Evolutionary conservation across 2,888 invertebrate species (phyloP), one percentile per base, ranked within the genome.

Genomic region (Sericinus montela): DNA sequence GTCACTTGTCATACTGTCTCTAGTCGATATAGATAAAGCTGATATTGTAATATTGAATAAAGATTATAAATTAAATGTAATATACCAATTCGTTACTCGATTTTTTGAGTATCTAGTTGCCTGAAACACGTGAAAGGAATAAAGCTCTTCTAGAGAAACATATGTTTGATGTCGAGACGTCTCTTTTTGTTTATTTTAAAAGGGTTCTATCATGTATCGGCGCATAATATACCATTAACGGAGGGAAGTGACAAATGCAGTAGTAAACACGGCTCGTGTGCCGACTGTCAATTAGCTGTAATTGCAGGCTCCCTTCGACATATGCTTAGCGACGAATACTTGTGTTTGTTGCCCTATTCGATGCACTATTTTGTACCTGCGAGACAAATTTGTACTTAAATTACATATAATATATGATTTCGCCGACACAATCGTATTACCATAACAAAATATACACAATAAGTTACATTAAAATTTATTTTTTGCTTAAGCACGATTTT

Each of bases 211-310:
- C 47, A 52, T 57, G 58, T 67, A 65, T 65, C 59, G 66, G 59
- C 60, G 62, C 58, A 67, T 67, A 75, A 69, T 70, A 57, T 82
- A 69, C 83, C 71, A 85, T 86, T 86, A 82, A 61, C 57, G 67
- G 69, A 73, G 77, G 75, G 70, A 80, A 80, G 82, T 83, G 85
- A 86, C 84, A 83, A 85, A 85, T 78, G 75, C 72, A 66, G 71
- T 67, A 69, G 76, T 75, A 76, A 78, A 80, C 69, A 72, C 65
- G 68, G 59, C 67, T 69, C 75, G 75, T 75, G 75, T 69, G 75
- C 66, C 67, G 74, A 71, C 75, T 80, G 81, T 77, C 82, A 83
- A 85, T 86, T 85, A 85, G 67, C 57, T 55, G 62, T 81, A 84
- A 84, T 83, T 77, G 75, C 73, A 72, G 63, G 67, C 67, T 61